Conservation (phyloP, 2,888 invertebrate genomes). For the Xanthia togata region DNA sequence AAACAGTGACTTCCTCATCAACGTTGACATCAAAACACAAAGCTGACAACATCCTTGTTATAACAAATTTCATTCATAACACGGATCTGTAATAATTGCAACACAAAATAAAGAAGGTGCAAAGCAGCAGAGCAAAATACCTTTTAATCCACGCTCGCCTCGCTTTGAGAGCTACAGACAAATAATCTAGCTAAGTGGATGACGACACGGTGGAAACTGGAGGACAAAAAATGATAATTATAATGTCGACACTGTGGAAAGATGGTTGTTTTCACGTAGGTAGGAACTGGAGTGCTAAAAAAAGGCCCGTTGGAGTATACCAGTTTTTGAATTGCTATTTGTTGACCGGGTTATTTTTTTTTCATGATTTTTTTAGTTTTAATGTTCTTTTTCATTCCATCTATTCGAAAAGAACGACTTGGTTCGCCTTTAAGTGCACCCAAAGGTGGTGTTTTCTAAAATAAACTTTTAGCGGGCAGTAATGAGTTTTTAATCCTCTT, state of each 20-base stretch:
- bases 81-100: slow-evolving; percentile 28
- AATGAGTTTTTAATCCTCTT: too few relatives aligned
- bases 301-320: background rate
- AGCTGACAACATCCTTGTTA: background rate
- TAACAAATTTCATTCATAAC: slow-evolving; percentile 20
- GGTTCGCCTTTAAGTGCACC: too few relatives aligned
- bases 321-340: background rate
- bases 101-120: slow-evolving; percentile 8
- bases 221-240: slow-evolving; percentile 23
- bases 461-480: too few relatives aligned
- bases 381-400: too few relatives aligned
- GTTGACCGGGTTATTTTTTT: background rate
- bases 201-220: slow-evolving; percentile 8
- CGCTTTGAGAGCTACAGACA: slow-evolving; percentile 38
- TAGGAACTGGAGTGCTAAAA: background rate
- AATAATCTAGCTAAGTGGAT: slow-evolving; percentile 55
- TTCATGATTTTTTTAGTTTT: too few relatives aligned
- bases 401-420: too few relatives aligned
- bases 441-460: too few relatives aligned
- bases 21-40: background rate
- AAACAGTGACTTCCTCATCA: slow-evolving; percentile 1
- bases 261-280: background rate
- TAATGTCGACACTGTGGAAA: slow-evolving; percentile 1
- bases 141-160: slow-evolving; percentile 11
- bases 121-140: background rate